A percentile compares a stretch with the other conserved stretches of the same genome.
These are phyloP conservation scores for Threskiornis aethiopicus DNA, from an alignment of 2,797 vertebrate species.

Conservation along the genomic window DNA sequence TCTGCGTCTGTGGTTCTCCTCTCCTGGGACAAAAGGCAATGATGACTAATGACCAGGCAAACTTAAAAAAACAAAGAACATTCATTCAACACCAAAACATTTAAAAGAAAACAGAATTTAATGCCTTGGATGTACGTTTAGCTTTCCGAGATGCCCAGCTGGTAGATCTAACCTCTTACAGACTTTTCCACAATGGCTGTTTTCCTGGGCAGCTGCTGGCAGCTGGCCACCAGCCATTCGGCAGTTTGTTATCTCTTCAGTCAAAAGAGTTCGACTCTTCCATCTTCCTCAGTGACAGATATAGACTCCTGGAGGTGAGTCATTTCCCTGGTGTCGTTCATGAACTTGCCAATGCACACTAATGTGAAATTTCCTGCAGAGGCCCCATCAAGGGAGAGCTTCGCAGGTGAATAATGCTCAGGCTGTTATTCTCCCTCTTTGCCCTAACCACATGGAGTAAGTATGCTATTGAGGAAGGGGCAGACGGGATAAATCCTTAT, in stretches of 20 bases:
- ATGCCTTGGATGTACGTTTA: neutral
- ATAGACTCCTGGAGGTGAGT: neutral
- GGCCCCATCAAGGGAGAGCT: neutral
- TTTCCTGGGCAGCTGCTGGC: neutral
- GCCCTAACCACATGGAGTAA: fast-evolving
- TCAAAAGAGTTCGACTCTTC: neutral
- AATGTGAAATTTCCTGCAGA: neutral
- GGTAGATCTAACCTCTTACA: neutral
- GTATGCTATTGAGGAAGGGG: neutral
- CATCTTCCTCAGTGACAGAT: neutral
- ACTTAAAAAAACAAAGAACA: neutral
- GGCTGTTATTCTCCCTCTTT: neutral
- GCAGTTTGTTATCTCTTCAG: neutral
- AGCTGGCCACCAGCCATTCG: neutral
- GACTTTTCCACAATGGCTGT: neutral
- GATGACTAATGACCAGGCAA: neutral
- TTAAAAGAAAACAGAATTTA: neutral
- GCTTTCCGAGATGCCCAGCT: neutral
- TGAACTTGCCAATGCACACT: neutral
- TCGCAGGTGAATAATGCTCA: fast-evolving
- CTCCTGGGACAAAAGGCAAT: neutral
- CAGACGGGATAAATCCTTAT: neutral
- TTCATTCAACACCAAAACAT: neutral
- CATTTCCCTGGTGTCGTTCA: neutral
- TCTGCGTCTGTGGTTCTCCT: neutral